phyloP scores from a whole-genome alignment of 2,888 invertebrate genomes.

The Anticlea derivata region DNA sequence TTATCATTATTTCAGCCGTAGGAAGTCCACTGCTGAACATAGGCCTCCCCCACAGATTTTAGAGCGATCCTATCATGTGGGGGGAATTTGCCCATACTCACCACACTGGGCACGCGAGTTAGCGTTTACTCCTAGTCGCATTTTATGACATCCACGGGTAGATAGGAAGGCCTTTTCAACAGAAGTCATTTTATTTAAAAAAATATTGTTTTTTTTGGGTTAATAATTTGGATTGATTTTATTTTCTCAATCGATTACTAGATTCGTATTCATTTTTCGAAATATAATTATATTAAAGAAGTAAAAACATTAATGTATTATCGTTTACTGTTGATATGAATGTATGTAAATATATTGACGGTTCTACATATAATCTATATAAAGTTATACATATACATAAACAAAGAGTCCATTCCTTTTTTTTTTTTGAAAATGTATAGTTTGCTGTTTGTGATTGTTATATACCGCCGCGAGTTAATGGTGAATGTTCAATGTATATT shows the following conservation, averaged over 20 bases:
- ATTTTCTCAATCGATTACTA: neutral
- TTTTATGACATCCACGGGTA: no score
- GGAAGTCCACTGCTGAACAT: no score
- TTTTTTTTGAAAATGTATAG: neutral
- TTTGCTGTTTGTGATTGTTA: neutral
- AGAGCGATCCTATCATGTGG: no score
- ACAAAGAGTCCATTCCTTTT: constrained; percentile 23
- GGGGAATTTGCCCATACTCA: no score
- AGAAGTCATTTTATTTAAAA: neutral
- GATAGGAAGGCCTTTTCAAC: no score
- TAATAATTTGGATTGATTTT: neutral
- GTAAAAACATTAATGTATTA: constrained; percentile 16
- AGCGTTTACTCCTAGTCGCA: no score
- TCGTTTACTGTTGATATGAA: constrained; percentile 25
- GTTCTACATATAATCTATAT: neutral
- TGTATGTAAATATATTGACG: constrained; percentile 32
- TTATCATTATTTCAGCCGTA: no score
- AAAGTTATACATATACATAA: neutral
- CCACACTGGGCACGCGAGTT: no score
- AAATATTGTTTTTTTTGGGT: neutral
- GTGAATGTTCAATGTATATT: no score
- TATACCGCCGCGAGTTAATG: no score
- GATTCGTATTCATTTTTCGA: neutral
- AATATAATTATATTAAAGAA: neutral
- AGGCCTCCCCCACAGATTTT: no score